Evolutionary conservation across 2,797 vertebrate species (phyloP).

Genomic region (Thamnophis elegans): DNA sequence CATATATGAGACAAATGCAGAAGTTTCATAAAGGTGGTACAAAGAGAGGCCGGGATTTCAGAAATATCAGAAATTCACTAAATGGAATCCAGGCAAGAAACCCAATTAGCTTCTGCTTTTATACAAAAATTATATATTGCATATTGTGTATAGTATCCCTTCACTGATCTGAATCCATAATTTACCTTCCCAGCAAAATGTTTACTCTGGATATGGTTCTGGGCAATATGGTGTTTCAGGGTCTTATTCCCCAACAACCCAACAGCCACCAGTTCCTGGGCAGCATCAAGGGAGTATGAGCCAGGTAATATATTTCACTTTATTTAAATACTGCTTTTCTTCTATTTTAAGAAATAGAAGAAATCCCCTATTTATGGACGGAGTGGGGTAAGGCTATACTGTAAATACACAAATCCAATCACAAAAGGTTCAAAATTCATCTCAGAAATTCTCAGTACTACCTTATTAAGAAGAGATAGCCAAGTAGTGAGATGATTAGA

Average conservation of each 20-base stretch:
- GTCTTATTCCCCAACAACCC: slow-evolving; percentile 75
- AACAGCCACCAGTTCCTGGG: slow-evolving; percentile 62
- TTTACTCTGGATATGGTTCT: slow-evolving; percentile 71
- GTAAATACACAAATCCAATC: neutral
- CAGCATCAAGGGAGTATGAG: slow-evolving; percentile 65
- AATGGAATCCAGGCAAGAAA: neutral
- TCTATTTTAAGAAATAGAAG: too few species aligned
- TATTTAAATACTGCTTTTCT: neutral
- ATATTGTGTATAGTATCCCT: neutral
- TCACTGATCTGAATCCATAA: neutral
- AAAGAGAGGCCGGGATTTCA: neutral
- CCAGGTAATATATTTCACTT: slow-evolving; percentile 54
- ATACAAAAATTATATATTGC: neutral
- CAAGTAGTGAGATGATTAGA: neutral
- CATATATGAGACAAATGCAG: neutral
- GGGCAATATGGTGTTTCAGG: slow-evolving; percentile 78
- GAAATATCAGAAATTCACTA: neutral
- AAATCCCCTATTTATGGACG: too few species aligned
- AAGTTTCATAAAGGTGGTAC: neutral
- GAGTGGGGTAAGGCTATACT: neutral
- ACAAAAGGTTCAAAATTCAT: neutral
- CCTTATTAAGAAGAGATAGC: neutral
- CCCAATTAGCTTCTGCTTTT: neutral
- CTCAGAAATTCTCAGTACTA: neutral
- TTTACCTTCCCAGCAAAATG: slow-evolving; percentile 49